phyloP scores from a whole-genome alignment of 2,113 vertebrate genomes.

The Emydocephalus ijimae region DNA sequence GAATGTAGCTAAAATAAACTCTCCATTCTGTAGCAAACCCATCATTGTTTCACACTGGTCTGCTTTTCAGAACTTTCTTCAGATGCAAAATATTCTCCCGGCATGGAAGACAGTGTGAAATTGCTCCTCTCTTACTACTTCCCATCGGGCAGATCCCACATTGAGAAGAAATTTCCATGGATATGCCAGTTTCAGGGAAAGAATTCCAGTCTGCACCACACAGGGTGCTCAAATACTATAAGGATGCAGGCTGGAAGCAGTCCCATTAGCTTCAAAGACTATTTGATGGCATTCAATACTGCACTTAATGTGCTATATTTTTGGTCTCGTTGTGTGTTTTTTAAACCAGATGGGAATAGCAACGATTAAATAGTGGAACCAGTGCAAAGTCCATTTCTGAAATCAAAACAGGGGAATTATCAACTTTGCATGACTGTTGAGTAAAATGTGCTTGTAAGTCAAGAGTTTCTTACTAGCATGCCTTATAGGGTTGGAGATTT shows the following conservation, averaged over 20 bases:
- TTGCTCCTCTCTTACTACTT: not conserved
- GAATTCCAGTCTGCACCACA: no score
- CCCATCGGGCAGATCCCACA: not conserved
- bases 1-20: not conserved
- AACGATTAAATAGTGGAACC: not conserved
- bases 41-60: not conserved
- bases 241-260: not conserved
- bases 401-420: not conserved
- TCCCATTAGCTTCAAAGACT: not conserved
- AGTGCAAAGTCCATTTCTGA: not conserved
- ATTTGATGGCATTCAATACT: fast-evolving
- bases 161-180: not conserved
- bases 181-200: not conserved
- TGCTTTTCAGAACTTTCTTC: not conserved
- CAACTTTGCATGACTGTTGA: not conserved
- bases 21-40: not conserved
- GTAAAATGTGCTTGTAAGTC: not conserved
- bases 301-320: not conserved
- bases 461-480: not conserved
- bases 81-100: not conserved
- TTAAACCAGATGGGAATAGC: not conserved
- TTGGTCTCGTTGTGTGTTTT: not conserved
- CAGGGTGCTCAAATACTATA: not conserved
- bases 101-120: not conserved
- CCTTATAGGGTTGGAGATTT: not conserved